Evolutionary conservation across 2,113 vertebrate species (phyloP).

Genomic region (Columbina picui): DNA sequence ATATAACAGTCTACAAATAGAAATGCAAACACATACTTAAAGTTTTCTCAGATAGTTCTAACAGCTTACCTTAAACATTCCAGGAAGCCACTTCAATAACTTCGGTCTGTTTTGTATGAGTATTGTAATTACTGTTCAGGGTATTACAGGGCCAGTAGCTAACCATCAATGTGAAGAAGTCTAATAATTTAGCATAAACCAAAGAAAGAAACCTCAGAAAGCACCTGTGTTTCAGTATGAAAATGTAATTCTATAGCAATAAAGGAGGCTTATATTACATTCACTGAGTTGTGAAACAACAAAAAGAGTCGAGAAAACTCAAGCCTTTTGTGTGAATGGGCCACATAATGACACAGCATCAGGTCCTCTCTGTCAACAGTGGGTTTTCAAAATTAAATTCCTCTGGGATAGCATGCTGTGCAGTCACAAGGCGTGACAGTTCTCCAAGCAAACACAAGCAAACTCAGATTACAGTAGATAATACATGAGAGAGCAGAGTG

Average conservation of each 20-base stretch:
- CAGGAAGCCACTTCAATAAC: not conserved
- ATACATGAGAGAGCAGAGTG: not conserved
- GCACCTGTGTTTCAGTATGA: not conserved
- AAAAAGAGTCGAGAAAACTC: not conserved
- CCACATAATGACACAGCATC: not conserved
- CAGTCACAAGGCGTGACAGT: not conserved
- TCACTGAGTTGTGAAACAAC: not conserved
- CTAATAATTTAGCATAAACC: not conserved
- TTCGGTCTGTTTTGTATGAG: not conserved
- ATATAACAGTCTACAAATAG: not conserved
- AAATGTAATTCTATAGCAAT: not conserved
- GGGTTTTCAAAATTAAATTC: not conserved
- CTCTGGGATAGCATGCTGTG: not conserved
- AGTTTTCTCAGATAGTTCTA: not conserved
- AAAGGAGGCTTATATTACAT: not conserved
- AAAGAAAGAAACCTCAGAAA: not conserved
- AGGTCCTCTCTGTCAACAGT: fast-evolving
- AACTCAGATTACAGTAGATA: not conserved
- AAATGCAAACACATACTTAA: conserved; percentile 9
- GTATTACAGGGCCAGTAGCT: not conserved
- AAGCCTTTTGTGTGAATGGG: not conserved
- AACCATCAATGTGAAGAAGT: not conserved
- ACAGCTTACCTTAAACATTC: not conserved
- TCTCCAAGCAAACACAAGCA: not conserved
- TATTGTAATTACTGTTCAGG: not conserved